Evolutionary conservation across 2,888 invertebrate genomes (phyloP).

Genomic region (Fabriciana adippe): DNA sequence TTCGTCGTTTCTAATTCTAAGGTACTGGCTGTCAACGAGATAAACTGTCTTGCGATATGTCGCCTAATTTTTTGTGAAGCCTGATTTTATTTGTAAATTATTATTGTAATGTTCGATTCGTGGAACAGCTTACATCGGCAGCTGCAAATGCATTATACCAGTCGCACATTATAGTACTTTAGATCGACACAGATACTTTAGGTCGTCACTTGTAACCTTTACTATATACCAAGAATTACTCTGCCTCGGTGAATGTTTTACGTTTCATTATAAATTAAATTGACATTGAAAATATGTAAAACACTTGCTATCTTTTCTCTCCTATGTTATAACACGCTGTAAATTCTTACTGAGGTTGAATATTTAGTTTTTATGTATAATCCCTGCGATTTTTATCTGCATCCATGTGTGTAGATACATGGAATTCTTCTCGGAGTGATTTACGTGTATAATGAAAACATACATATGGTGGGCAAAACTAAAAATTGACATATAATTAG

Average conservation of each 20-base stretch:
- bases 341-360: slow-evolving; percentile 12
- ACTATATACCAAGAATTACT: slow-evolving; percentile 5
- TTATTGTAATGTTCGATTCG: slow-evolving; percentile 61
- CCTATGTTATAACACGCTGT: neutral
- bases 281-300: slow-evolving; percentile 27
- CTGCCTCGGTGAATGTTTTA: neutral
- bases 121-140: slow-evolving; percentile 64
- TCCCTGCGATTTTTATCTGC: slow-evolving; percentile 20
- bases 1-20: slow-evolving; percentile 42
- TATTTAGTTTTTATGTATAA: slow-evolving; percentile 13
- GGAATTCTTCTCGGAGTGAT: slow-evolving; percentile 3
- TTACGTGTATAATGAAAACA: slow-evolving; percentile 10
- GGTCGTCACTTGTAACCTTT: neutral
- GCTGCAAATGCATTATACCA: slow-evolving; percentile 54
- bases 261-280: slow-evolving; percentile 32
- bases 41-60: slow-evolving; percentile 39
- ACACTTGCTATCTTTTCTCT: slow-evolving; percentile 28
- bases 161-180: slow-evolving; percentile 12
- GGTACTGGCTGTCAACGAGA: slow-evolving; percentile 21
- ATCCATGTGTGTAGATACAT: slow-evolving; percentile 14
- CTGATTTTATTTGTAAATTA: slow-evolving; percentile 57
- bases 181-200: neutral
- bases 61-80: slow-evolving; percentile 40
- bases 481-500: slow-evolving; percentile 4
- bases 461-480: neutral